A percentile compares a stretch with the other conserved stretches of the same genome.
Conservation (phyloP, 2,888 invertebrate genomes). For the Polydrusus tereticollis region DNA sequence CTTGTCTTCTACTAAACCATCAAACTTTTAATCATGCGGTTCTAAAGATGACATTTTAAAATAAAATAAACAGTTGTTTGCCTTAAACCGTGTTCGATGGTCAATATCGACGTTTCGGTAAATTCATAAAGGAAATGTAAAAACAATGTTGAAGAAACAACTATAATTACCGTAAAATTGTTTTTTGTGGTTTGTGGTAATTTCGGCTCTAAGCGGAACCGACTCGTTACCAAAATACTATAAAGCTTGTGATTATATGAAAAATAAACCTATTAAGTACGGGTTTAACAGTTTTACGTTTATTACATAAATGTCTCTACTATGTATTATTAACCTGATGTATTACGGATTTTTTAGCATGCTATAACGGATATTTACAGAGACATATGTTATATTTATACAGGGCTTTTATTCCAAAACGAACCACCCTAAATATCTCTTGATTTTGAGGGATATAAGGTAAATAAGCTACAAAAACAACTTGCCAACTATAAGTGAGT, state of each 20-base stretch:
- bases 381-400: no score
- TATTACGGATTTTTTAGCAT: no score
- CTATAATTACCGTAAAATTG: slow-evolving; percentile 26
- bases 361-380: no score
- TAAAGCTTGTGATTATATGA: slow-evolving; percentile 10
- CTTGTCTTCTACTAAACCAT: no score
- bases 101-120: background rate
- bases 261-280: slow-evolving; percentile 6
- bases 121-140: slow-evolving; percentile 1
- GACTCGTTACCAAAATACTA: slow-evolving; percentile 20
- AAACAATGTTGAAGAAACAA: slow-evolving; percentile 9
- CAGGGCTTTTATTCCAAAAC: no score
- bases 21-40: no score
- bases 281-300: background rate
- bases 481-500: no score
- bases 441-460: no score
- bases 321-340: no score
- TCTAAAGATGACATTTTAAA: background rate
- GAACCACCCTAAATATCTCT: no score
- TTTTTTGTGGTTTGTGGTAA: slow-evolving; percentile 28
- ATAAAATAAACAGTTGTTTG: background rate
- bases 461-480: no score
- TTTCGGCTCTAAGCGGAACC: slow-evolving; percentile 25
- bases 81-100: background rate
- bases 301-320: no score